Percentiles rank a stretch among this genome's conserved stretches.
phyloP scores from a whole-genome alignment of 2,888 invertebrate genomes.

The Acanthoscelides obtectus region DNA sequence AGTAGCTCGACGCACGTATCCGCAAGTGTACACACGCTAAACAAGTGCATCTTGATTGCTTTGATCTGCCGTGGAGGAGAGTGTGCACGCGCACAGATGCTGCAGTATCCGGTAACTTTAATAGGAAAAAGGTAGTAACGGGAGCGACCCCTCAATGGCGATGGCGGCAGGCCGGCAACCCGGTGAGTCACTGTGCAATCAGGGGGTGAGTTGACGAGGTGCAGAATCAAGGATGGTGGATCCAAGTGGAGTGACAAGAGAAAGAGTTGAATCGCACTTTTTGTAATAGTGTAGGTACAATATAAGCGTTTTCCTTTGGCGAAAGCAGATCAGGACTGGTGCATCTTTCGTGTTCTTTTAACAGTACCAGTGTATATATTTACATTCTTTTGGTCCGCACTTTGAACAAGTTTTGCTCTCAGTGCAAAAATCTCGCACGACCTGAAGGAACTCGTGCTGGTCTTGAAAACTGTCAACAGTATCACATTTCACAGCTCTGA shows the following conservation, averaged over 20 bases:
- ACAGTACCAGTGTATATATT: no score
- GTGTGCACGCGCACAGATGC: constrained; percentile 42
- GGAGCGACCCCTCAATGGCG: constrained; percentile 34
- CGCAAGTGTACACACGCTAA: constrained; percentile 31
- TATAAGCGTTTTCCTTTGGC: no score
- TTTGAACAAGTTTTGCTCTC: no score
- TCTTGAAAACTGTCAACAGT: no score
- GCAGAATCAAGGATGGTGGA: constrained; percentile 8
- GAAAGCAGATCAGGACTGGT: no score
- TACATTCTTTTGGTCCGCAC: no score
- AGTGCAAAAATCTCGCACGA: no score
- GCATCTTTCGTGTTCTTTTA: no score
- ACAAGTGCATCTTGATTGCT: constrained; percentile 49
- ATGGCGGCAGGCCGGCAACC: constrained; percentile 25
- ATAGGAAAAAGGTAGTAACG: constrained; percentile 38
- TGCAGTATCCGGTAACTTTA: constrained; percentile 46
- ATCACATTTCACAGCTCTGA: no score
- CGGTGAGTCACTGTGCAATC: constrained; percentile 47
- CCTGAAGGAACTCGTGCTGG: no score
- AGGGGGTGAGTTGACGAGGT: constrained; percentile 33
- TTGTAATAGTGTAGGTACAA: no score
- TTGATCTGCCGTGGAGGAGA: constrained; percentile 44
- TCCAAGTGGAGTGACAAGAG: neutral
- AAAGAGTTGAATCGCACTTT: neutral
- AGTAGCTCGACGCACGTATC: neutral